A percentile compares a stretch with the other conserved stretches of the same genome.
phyloP scores from a whole-genome alignment of 2,113 vertebrate genomes.

The Pelvicachromis taeniatus region DNA sequence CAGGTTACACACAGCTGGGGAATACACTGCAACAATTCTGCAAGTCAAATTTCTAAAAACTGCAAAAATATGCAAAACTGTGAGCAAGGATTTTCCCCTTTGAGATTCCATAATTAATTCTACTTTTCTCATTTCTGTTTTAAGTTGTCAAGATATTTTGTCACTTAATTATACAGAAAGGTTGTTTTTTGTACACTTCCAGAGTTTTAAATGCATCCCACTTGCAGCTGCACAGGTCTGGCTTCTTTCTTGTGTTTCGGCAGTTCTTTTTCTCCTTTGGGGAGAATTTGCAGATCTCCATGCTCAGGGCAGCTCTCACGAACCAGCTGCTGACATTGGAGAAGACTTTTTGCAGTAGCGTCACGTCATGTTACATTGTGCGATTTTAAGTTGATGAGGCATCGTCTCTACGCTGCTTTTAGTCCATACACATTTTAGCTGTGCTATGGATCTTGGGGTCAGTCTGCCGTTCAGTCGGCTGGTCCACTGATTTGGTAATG shows the following conservation, averaged over 20 bases:
- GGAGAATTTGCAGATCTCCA: neutral
- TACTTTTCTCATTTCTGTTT: slow-evolving; percentile 32
- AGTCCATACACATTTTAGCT: neutral
- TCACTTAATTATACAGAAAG: slow-evolving; percentile 22
- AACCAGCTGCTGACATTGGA: neutral
- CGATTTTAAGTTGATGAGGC: neutral
- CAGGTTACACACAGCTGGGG: slow-evolving; percentile 40
- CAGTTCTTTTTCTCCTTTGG: neutral
- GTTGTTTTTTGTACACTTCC: neutral
- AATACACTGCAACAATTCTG: slow-evolving; percentile 43
- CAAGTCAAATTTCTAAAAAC: slow-evolving; percentile 52
- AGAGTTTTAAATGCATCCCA: neutral
- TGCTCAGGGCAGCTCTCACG: neutral
- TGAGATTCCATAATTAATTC: slow-evolving; percentile 41
- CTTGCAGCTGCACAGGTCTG: neutral
- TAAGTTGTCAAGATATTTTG: slow-evolving; percentile 39
- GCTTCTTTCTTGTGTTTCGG: neutral
- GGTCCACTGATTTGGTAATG: neutral
- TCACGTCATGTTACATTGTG: neutral
- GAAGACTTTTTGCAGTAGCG: neutral
- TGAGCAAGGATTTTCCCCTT: slow-evolving; percentile 10
- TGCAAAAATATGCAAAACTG: slow-evolving; percentile 51
- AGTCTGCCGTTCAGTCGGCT: too few species aligned
- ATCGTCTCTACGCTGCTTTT: neutral
- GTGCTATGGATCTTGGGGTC: neutral